Evolutionary conservation across 2,888 invertebrate species (phyloP).

Genomic region (Microplitis manilae): DNA sequence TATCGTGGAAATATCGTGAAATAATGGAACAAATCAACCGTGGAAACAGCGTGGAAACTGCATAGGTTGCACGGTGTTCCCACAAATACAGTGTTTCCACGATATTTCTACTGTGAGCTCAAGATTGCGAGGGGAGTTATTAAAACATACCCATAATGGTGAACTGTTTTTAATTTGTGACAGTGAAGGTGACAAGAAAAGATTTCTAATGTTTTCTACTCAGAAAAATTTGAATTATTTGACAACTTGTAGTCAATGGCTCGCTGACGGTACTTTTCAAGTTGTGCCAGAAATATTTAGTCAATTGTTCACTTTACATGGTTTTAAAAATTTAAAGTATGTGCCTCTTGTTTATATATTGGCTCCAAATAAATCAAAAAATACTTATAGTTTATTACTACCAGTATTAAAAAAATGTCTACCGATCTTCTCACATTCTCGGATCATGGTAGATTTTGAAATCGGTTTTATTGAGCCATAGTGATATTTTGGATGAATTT

Average conservation of each 20-base stretch:
- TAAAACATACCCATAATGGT: no score
- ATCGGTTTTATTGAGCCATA: background rate
- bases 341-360: background rate
- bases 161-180: background rate
- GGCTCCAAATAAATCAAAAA: background rate
- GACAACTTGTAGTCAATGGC: background rate
- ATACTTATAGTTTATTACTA: background rate
- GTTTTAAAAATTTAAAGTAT: background rate
- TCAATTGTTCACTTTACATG: background rate
- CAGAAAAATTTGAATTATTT: background rate
- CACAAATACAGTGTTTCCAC: no score
- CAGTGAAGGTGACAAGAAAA: background rate
- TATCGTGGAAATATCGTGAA: no score
- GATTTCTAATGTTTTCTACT: background rate
- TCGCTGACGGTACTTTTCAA: background rate
- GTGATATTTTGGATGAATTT: background rate
- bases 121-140: no score
- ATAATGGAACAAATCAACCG: no score
- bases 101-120: no score
- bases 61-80: no score
- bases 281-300: background rate
- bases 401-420: background rate
- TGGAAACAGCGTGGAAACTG: no score
- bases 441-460: background rate
- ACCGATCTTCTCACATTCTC: background rate